Evolutionary conservation across 2,113 vertebrate species (phyloP).

Genomic region (Ia io): DNA sequence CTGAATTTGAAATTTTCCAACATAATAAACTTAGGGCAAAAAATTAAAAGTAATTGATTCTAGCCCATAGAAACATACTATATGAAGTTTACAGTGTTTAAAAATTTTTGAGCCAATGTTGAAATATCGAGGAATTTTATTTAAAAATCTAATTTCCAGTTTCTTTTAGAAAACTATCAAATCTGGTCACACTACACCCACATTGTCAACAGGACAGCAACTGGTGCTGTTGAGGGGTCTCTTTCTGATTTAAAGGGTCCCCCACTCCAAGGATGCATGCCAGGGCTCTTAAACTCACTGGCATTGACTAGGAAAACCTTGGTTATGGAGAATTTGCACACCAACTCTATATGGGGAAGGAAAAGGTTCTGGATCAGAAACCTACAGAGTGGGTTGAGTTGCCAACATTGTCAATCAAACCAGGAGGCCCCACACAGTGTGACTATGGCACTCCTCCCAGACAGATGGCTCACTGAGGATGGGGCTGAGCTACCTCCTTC

Average conservation of each 20-base stretch:
- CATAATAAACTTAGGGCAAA: background rate
- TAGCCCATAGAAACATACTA: background rate
- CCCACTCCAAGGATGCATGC: background rate
- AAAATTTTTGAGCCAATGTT: background rate
- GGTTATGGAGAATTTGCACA: background rate
- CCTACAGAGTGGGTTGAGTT: background rate
- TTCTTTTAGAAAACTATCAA: background rate
- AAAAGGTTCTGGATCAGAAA: background rate
- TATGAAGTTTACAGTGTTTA: background rate
- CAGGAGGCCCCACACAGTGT: background rate
- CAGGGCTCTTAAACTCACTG: background rate
- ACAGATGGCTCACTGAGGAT: background rate
- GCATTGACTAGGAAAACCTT: background rate
- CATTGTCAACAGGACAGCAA: background rate
- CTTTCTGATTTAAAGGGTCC: background rate
- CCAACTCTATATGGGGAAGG: background rate
- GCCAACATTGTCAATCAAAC: background rate
- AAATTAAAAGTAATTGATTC: background rate
- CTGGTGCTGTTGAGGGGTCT: background rate
- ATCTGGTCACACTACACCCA: background rate
- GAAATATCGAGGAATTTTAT: background rate
- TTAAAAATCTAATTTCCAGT: background rate
- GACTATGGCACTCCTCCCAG: background rate
- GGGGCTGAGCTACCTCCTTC: background rate
- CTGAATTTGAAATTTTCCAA: background rate